Percentiles rank a stretch among this genome's conserved stretches.
phyloP scores from a whole-genome alignment of 2,797 vertebrate genomes.

The Poeciliopsis gracilis region DNA sequence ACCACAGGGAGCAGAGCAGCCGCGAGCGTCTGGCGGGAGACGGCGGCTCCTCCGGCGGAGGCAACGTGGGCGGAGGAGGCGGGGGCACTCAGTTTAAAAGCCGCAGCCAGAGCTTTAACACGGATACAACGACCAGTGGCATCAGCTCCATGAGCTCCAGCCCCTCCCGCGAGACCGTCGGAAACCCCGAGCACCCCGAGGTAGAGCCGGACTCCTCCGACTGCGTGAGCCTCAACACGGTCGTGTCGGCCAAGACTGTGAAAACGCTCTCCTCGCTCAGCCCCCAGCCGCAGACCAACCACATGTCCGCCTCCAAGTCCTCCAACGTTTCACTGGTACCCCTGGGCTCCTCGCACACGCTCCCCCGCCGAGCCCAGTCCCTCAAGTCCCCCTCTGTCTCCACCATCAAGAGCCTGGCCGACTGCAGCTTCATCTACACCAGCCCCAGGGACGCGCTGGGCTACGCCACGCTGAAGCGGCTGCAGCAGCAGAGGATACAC shows the following conservation, averaged over 20 bases:
- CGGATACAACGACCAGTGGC: slow-evolving; percentile 98
- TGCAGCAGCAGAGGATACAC: slow-evolving; percentile 98
- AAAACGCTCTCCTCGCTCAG: slow-evolving; percentile 88
- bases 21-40: slow-evolving; percentile 90
- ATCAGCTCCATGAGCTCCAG: slow-evolving; percentile 99
- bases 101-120: slow-evolving; percentile 98
- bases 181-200: slow-evolving; percentile 83
- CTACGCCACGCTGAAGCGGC: slow-evolving; percentile 93
- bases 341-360: slow-evolving; percentile 94
- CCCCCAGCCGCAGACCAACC: slow-evolving; percentile 87
- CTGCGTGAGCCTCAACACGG: slow-evolving; percentile 96
- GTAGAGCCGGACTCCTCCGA: slow-evolving; percentile 90
- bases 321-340: slow-evolving; percentile 91
- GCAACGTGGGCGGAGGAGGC: slow-evolving; percentile 78
- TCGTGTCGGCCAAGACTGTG: slow-evolving; percentile 93
- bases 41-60: slow-evolving; percentile 79
- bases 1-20: slow-evolving; percentile 88
- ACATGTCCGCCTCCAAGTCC: slow-evolving; percentile 91
- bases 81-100: slow-evolving; percentile 93
- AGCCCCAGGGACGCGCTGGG: slow-evolving; percentile 95
- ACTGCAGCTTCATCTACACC: slow-evolving; percentile 96
- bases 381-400: slow-evolving; percentile 94
- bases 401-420: slow-evolving; percentile 94
- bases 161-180: slow-evolving; percentile 94
- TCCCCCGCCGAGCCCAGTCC: slow-evolving; percentile 95